Evolutionary conservation across 2,797 vertebrate species (phyloP).

Genomic region (Alcedo atthis): DNA sequence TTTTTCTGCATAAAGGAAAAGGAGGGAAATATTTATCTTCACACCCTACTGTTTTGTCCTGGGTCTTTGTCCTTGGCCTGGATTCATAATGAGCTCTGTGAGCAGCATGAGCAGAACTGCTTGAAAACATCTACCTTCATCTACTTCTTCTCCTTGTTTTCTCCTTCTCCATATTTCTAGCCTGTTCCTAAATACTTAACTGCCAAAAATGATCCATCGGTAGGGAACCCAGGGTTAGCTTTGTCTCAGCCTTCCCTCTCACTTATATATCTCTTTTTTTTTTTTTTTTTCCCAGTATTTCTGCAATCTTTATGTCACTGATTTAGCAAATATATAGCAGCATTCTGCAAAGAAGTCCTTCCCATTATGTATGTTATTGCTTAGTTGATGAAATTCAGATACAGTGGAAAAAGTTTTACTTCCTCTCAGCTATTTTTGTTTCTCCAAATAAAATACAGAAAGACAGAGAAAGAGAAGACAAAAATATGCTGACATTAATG

Average conservation of each 20-base stretch:
- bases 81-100: not conserved
- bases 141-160: not conserved
- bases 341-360: not conserved
- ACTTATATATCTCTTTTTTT: not conserved
- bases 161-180: not conserved
- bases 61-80: not conserved
- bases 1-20: not conserved
- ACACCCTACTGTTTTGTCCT: not conserved
- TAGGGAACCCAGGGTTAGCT: not conserved
- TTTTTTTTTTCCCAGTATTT: not conserved
- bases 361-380: not conserved
- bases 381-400: not conserved
- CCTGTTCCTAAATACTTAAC: not conserved
- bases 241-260: not conserved
- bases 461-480: not conserved
- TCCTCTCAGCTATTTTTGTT: not conserved
- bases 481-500: not conserved
- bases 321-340: not conserved
- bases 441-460: not conserved
- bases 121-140: not conserved
- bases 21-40: not conserved
- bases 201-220: not conserved
- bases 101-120: not conserved
- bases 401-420: not conserved
- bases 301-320: not conserved